phyloP scores from a whole-genome alignment of 2,888 invertebrate species.

The Agrotis segetum region DNA sequence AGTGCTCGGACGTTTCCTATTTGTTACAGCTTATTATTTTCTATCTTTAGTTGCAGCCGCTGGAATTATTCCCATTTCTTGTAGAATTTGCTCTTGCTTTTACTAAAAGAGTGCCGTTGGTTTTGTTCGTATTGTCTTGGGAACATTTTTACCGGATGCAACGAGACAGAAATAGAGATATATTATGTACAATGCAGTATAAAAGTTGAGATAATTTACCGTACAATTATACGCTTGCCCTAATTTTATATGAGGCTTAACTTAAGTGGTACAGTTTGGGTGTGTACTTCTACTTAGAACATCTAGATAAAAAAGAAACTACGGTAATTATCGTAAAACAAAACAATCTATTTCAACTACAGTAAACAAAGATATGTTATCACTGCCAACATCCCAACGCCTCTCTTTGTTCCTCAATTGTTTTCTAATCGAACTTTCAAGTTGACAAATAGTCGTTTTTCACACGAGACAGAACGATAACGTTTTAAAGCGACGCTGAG shows the following conservation, averaged over 20 bases:
- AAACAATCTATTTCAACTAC: slow-evolving; percentile 12
- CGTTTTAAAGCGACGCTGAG: slow-evolving; percentile 84
- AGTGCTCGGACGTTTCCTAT: slow-evolving; percentile 63
- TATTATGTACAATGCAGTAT: neutral
- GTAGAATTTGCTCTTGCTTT: slow-evolving; percentile 43
- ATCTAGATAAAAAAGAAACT: neutral
- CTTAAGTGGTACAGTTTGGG: neutral
- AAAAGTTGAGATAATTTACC: neutral
- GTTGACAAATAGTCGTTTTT: slow-evolving; percentile 85
- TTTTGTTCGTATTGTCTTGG: slow-evolving; percentile 37
- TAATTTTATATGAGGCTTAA: neutral
- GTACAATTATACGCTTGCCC: neutral
- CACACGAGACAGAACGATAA: slow-evolving; percentile 83
- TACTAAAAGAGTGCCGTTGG: slow-evolving; percentile 15
- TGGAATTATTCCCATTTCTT: slow-evolving; percentile 59
- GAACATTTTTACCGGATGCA: slow-evolving; percentile 26
- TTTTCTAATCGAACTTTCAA: slow-evolving; percentile 63
- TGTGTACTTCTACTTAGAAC: neutral
- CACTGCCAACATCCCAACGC: neutral
- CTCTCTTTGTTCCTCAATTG: slow-evolving; percentile 8
- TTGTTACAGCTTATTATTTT: slow-evolving; percentile 74
- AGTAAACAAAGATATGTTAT: slow-evolving; percentile 23
- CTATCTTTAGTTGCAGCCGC: slow-evolving; percentile 57
- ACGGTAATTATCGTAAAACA: neutral
- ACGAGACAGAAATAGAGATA: slow-evolving; percentile 1